Evolutionary conservation across 30 jellyfish, hydroid and myxozoan species (phyloP).

Genomic region (Pseudorhiza aurosa): DNA sequence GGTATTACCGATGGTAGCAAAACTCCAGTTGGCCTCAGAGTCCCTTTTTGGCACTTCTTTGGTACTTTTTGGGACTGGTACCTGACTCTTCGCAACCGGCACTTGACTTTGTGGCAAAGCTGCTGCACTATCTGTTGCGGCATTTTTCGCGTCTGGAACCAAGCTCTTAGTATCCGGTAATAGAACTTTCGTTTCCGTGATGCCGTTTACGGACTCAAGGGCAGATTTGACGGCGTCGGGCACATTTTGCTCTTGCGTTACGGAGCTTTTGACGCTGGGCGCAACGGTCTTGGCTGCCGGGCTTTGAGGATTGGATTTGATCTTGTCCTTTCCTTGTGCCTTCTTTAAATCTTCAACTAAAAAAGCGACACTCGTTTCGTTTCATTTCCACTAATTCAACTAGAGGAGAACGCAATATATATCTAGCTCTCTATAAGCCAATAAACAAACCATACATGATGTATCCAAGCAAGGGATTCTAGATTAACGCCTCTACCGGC

Average conservation of each 20-base stretch:
- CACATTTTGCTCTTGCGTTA: neutral
- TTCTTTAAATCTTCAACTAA: conserved; percentile 56
- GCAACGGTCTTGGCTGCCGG: neutral
- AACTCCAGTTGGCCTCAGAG: conserved; percentile 72
- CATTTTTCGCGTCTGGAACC: neutral
- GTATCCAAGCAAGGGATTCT: too few relatives aligned
- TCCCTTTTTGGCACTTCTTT: conserved; percentile 53
- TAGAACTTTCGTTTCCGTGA: neutral
- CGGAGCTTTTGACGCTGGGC: neutral
- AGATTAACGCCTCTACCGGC: too few relatives aligned
- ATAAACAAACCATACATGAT: too few relatives aligned
- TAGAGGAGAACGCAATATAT: too few relatives aligned
- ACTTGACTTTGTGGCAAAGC: neutral
- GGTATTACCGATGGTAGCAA: conserved; percentile 8
- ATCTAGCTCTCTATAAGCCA: too few relatives aligned
- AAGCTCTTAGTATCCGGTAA: conserved; percentile 7
- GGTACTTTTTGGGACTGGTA: conserved; percentile 8
- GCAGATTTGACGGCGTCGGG: neutral
- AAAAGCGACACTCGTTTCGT: too few relatives aligned
- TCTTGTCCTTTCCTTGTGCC: conserved; percentile 23
- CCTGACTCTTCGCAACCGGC: conserved; percentile 10
- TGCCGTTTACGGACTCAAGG: neutral
- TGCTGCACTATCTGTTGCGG: neutral
- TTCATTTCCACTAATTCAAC: too few relatives aligned
- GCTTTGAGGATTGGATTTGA: neutral